These are phyloP conservation scores for Sebastes steindachneri DNA, from an alignment of 2,797 vertebrate genomes.

Conservation along the genomic window DNA sequence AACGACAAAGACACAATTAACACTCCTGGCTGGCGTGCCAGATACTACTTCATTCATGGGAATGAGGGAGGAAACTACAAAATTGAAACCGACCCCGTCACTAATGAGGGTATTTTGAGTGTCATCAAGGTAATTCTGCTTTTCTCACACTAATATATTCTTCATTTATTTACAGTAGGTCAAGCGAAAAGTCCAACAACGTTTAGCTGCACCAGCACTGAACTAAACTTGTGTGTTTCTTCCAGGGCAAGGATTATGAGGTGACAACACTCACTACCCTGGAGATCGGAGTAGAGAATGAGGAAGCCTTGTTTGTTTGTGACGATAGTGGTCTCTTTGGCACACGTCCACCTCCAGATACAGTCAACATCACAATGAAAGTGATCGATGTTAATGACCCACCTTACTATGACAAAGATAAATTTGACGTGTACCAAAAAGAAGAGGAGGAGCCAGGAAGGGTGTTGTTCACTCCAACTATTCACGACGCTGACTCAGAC, in stretches of 20 bases:
- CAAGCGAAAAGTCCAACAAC: neutral
- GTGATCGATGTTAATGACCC: constrained; percentile 78
- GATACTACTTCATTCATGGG: constrained; percentile 79
- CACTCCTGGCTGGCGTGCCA: constrained; percentile 80
- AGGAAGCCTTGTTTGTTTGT: constrained; percentile 79
- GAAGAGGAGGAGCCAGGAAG: constrained; percentile 82
- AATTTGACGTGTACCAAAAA: constrained; percentile 35
- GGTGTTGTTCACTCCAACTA: constrained; percentile 67
- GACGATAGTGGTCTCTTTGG: fast-evolving
- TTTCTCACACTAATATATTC: neutral
- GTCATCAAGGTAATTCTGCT: constrained; percentile 82
- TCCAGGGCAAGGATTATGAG: constrained; percentile 82
- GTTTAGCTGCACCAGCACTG: neutral
- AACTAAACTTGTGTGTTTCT: constrained; percentile 5
- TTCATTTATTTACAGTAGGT: neutral
- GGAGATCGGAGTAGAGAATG: constrained; percentile 77
- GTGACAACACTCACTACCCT: constrained; percentile 22
- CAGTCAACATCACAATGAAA: constrained; percentile 58
- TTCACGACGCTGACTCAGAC: constrained; percentile 75
- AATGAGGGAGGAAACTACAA: constrained; percentile 80
- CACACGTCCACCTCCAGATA: fast-evolving
- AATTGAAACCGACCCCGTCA: constrained; percentile 82
- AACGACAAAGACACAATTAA: constrained; percentile 79
- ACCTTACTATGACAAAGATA: constrained; percentile 71
- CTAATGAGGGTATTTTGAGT: constrained; percentile 86